Conservation (phyloP, 2,113 vertebrate species). For the Micronisus gabar region DNA sequence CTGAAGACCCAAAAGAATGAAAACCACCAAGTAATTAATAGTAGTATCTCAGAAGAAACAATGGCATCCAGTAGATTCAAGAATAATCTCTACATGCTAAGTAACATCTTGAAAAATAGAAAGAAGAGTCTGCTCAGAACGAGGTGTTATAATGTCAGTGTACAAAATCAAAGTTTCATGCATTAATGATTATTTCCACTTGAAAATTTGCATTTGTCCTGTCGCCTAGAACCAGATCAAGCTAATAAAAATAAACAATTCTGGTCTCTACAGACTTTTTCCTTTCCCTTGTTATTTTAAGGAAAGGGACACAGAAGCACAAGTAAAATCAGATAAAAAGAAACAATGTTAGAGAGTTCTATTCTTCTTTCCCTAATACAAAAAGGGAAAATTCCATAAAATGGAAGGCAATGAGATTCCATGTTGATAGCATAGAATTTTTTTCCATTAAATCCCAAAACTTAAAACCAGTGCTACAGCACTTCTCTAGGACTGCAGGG, state of each 20-base stretch:
- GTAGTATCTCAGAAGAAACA: not conserved
- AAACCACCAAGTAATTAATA: not conserved
- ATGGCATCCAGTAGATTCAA: not conserved
- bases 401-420: not conserved
- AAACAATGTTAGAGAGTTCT: not conserved
- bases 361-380: not conserved
- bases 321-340: not conserved
- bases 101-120: not conserved
- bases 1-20: not conserved
- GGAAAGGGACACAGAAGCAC: not conserved
- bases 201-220: not conserved
- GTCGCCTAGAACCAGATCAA: not conserved
- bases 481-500: not conserved
- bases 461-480: not conserved
- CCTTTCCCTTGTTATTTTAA: not conserved
- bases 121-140: not conserved
- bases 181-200: not conserved
- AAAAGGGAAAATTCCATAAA: not conserved
- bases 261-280: not conserved
- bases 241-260: not conserved
- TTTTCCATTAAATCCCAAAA: not conserved
- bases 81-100: not conserved
- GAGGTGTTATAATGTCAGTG: not conserved
- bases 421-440: not conserved
- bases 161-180: not conserved